Evolutionary conservation across 92 coral and sea anemone genomes (phyloP), one percentile per base, ranked within the genome.

Genomic region (Epizoanthus illoricatus): DNA sequence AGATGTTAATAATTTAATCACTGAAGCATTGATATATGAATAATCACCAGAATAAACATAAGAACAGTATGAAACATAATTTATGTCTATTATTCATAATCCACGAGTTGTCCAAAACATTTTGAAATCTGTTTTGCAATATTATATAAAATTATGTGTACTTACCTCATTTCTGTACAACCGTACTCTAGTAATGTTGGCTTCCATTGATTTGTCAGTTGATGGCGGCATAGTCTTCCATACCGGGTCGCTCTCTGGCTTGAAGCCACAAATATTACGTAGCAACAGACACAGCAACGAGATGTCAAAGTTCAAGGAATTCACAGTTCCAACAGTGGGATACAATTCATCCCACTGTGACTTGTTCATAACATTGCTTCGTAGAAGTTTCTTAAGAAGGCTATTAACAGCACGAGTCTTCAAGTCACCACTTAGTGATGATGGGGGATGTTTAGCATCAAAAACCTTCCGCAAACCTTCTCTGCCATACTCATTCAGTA

Each of bases 301-400:
- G 67, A 89, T 86, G 79, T 89, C 92, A 85, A 86, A 89, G 67
- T 76, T 74, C 41, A 81, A 55, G 42, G 89, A 86, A 23, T 80
- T 23, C 1, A 86, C 80, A 45, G 66, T 24, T 19, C 85, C 89
- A 43, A 78, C 75, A 12, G 90, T 79, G 28, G 92, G 92, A 78
- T 86, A 89, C 52, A 89, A 76, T 76, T 86, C 86, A 81, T 85
- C 87, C 81, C 86, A 81, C 76, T 89, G 92, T 5, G 87, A 85
- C 79, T 73, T 76, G 86, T 68, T 86, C 19, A 89, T 60, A 24
- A 81, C 68, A n/a, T 73, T 71, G 18, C 10, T 74, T 36, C 43
- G 54, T 47, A 73, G 15, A 20, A 89, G 92, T 17, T 60, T 69
- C 45, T 76, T 42, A 16, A 86, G 65, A 3, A 16, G 69, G 17